These are phyloP conservation scores for Pristionchus japonicus DNA, from an alignment of 2,888 invertebrate species.

Conservation along the genomic window DNA sequence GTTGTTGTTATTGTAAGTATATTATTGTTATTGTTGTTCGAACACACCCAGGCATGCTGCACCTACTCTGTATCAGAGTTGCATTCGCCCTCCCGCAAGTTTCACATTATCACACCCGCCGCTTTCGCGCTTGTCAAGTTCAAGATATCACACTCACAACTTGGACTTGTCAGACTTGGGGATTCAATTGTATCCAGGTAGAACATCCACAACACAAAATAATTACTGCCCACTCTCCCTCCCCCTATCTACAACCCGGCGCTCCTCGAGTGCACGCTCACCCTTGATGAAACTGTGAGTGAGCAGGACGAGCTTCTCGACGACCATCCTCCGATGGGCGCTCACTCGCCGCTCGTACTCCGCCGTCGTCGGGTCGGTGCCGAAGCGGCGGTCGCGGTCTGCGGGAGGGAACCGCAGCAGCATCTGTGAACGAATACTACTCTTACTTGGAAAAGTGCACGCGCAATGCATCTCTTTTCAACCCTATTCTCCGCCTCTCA, in stretches of 20 bases:
- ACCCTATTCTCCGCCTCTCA: too few relatives aligned
- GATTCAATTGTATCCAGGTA: background rate
- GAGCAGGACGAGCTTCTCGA: slow-evolving; percentile 85
- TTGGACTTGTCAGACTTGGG: background rate
- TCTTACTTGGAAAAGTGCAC: too few relatives aligned
- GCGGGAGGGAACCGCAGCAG: slow-evolving; percentile 82
- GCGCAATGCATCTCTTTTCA: too few relatives aligned
- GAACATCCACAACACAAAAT: background rate
- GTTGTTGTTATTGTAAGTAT: too few relatives aligned
- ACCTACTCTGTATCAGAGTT: too few relatives aligned
- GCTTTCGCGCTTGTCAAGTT: background rate
- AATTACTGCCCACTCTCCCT: background rate
- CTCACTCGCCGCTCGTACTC: slow-evolving; percentile 85
- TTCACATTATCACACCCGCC: background rate
- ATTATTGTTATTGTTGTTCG: too few relatives aligned
- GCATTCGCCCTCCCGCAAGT: too few relatives aligned
- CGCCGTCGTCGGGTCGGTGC: slow-evolving; percentile 78
- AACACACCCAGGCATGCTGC: too few relatives aligned
- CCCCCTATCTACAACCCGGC: background rate
- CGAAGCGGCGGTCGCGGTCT: slow-evolving; percentile 76
- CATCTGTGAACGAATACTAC: slow-evolving; percentile 79
- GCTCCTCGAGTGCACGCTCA: slow-evolving; percentile 60
- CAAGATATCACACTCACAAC: background rate
- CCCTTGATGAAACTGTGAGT: slow-evolving; percentile 87
- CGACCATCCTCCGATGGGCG: slow-evolving; percentile 82